Conservation (phyloP, 2,888 invertebrate species). For the Automeris io region DNA sequence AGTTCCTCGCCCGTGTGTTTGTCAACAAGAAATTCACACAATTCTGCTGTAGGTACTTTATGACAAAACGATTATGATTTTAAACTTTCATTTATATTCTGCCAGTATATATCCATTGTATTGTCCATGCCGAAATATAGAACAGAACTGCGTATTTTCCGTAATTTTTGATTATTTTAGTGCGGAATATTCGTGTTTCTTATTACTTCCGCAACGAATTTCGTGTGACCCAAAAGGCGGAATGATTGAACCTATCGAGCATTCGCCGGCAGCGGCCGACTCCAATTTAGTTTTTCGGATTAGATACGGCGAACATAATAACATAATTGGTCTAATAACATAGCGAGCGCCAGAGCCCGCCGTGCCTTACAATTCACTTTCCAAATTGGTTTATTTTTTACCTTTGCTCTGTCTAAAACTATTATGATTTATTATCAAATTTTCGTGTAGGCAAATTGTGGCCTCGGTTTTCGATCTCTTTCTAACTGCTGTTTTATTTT, state of each 20-base stretch:
- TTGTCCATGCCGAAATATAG: no score
- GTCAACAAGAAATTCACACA: no score
- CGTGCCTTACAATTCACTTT: slow-evolving; percentile 76
- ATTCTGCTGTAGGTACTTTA: no score
- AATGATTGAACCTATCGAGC: slow-evolving; percentile 73
- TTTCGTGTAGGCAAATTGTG: slow-evolving; percentile 75
- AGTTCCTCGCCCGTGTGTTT: no score
- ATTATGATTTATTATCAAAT: slow-evolving; percentile 76
- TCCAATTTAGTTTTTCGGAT: slow-evolving; percentile 77
- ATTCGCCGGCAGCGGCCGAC: slow-evolving; percentile 72
- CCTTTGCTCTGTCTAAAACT: slow-evolving; percentile 70
- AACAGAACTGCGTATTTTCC: slow-evolving; percentile 44
- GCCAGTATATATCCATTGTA: no score
- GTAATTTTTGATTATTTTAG: slow-evolving; percentile 59
- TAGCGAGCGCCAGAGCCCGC: slow-evolving; percentile 56
- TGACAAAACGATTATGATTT: no score
- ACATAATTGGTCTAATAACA: slow-evolving; percentile 77
- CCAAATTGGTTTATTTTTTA: slow-evolving; percentile 76
- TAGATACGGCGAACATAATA: slow-evolving; percentile 77
- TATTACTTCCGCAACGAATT: slow-evolving; percentile 77
- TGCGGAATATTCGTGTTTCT: slow-evolving; percentile 69
- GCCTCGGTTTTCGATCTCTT: slow-evolving; percentile 62
- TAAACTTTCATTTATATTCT: no score
- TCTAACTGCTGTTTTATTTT: slow-evolving; percentile 31
- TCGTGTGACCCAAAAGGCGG: slow-evolving; percentile 73